These are phyloP conservation scores for Scomber colias DNA, from an alignment of 2,113 vertebrate species.

Conservation along the genomic window DNA sequence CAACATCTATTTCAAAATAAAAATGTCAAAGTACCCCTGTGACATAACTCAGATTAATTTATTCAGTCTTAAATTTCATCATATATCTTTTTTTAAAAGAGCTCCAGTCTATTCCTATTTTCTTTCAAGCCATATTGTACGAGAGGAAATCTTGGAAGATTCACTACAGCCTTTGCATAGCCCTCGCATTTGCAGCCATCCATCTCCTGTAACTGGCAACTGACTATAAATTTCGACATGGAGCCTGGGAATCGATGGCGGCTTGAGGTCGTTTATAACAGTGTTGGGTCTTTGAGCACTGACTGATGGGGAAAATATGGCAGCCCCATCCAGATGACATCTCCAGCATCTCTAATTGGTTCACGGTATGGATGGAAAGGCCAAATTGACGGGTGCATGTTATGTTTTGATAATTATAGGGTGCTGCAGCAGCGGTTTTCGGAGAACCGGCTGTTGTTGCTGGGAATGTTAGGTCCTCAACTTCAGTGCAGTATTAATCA, in stretches of 20 bases:
- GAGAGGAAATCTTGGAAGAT: slow-evolving; percentile 12
- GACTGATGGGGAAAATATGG: slow-evolving; percentile 47
- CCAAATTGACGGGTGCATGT: slow-evolving; percentile 64
- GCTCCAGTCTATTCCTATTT: neutral
- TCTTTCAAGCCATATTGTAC: neutral
- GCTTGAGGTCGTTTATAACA: slow-evolving; percentile 32
- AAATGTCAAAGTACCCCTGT: neutral
- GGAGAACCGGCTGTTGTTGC: slow-evolving; percentile 56
- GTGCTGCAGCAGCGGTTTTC: slow-evolving; percentile 54
- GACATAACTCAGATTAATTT: neutral
- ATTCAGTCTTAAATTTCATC: neutral
- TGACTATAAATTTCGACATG: slow-evolving; percentile 49
- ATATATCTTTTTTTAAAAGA: neutral
- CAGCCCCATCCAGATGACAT: slow-evolving; percentile 51
- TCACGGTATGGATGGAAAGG: slow-evolving; percentile 53
- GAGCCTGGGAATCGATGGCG: slow-evolving; percentile 54
- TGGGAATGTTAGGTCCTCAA: slow-evolving; percentile 57
- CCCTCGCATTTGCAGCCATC: slow-evolving; percentile 30
- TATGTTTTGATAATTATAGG: slow-evolving; percentile 77
- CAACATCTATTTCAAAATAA: neutral
- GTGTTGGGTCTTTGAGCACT: slow-evolving; percentile 17
- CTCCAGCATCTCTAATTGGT: slow-evolving; percentile 69
- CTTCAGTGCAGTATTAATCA: slow-evolving; percentile 70
- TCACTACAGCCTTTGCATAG: slow-evolving; percentile 17
- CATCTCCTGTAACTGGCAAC: slow-evolving; percentile 36